Conservation (phyloP, 2,797 vertebrate genomes). For the Argya squamiceps region DNA sequence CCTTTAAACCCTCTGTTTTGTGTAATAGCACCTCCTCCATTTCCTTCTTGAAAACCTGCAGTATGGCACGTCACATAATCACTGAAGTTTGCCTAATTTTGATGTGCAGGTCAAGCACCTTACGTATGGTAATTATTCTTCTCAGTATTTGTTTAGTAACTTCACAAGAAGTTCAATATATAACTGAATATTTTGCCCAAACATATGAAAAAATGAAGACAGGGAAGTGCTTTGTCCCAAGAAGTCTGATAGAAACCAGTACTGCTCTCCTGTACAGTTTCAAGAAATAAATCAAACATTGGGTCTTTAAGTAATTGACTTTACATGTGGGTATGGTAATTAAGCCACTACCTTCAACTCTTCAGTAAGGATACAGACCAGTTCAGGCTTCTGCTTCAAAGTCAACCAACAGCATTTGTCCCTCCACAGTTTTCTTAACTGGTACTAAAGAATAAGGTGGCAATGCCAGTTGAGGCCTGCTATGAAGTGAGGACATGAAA, state of each 20-base stretch:
- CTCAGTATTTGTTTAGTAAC: not conserved
- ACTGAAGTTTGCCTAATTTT: not conserved
- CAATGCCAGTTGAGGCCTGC: not conserved
- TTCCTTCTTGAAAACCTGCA: not conserved
- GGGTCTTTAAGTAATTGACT: not conserved
- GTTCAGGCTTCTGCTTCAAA: not conserved
- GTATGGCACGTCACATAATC: not conserved
- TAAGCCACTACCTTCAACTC: not conserved
- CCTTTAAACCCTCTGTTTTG: not conserved
- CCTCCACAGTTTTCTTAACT: not conserved
- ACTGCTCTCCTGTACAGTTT: not conserved
- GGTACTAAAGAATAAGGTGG: too few species aligned
- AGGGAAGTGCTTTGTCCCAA: not conserved
- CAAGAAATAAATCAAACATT: not conserved
- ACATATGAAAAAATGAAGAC: not conserved
- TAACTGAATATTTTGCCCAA: not conserved
- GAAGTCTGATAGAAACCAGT: not conserved
- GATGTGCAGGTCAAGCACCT: not conserved
- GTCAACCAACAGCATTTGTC: not conserved
- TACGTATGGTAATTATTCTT: not conserved
- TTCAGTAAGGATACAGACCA: not conserved
- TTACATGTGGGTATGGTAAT: accelerated
- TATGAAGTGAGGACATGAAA: not conserved
- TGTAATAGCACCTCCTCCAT: accelerated
- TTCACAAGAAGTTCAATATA: not conserved